Evolutionary conservation across 2,888 invertebrate species (phyloP).

Genomic region (Plusia festucae): DNA sequence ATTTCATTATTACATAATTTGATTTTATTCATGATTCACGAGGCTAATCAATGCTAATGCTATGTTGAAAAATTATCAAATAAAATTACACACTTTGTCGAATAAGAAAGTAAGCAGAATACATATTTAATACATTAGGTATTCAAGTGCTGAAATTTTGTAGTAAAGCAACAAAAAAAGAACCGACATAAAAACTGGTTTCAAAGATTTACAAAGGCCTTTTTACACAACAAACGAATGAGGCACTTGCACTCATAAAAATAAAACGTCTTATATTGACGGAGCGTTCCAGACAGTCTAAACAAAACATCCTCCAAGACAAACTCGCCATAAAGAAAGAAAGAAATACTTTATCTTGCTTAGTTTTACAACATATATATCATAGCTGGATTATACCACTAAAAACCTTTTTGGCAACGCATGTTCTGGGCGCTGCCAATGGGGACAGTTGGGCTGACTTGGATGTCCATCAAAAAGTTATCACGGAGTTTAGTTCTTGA

Average conservation of each 20-base stretch:
- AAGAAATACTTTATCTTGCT: constrained; percentile 22
- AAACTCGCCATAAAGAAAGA: background rate
- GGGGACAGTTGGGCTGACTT: constrained; percentile 59
- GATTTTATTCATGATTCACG: background rate
- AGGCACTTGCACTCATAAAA: background rate
- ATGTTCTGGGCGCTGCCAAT: constrained; percentile 62
- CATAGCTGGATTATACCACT: constrained; percentile 50
- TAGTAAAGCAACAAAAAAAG: background rate
- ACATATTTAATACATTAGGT: background rate
- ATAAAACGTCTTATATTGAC: background rate
- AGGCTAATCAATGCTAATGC: no score
- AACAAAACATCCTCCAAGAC: background rate
- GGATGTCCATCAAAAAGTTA: constrained; percentile 69
- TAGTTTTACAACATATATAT: constrained; percentile 52
- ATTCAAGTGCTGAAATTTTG: background rate
- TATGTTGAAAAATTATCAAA: background rate
- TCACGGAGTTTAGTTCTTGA: constrained; percentile 50
- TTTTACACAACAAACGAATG: background rate
- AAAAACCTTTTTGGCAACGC: constrained; percentile 61
- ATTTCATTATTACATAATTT: no score
- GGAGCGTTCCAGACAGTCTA: constrained; percentile 22
- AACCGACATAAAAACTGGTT: constrained; percentile 1
- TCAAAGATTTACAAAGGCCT: constrained; percentile 3
- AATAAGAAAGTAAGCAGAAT: background rate
- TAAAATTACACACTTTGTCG: background rate